These are phyloP conservation scores for Spilogale gracilis DNA, from an alignment of 2,113 vertebrate genomes.

Conservation along the genomic window DNA sequence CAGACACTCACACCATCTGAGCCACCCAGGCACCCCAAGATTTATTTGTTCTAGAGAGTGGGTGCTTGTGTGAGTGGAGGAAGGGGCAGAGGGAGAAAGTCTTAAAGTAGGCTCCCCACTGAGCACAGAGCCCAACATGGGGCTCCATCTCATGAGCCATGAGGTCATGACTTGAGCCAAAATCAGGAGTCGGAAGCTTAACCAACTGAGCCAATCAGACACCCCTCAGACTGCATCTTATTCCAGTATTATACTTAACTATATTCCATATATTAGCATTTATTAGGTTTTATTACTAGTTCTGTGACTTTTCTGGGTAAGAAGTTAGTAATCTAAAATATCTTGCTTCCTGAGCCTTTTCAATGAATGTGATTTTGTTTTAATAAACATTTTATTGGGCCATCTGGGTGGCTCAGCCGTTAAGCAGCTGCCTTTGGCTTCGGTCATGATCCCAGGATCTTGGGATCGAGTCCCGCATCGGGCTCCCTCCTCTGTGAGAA, in stretches of 20 bases:
- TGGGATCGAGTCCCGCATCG: too few relatives aligned
- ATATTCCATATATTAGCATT: constrained; percentile 13
- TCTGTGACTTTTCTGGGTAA: constrained; percentile 25
- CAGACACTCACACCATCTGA: too few relatives aligned
- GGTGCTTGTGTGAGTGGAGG: neutral
- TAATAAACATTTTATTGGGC: neutral
- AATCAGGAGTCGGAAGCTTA: neutral
- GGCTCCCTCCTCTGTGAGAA: too few relatives aligned
- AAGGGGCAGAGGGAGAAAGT: neutral
- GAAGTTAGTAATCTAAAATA: neutral
- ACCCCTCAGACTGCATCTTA: neutral
- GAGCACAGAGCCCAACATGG: accelerated
- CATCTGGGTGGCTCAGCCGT: too few relatives aligned
- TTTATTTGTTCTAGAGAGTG: neutral
- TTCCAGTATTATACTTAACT: constrained; percentile 27
- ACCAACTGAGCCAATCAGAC: neutral
- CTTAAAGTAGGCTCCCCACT: neutral
- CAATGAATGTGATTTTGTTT: neutral
- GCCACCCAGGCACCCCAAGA: too few relatives aligned
- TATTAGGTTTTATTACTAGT: neutral
- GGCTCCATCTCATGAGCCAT: neutral
- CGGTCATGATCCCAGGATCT: too few relatives aligned
- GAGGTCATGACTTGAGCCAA: neutral
- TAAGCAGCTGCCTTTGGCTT: too few relatives aligned
- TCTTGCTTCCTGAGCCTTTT: constrained; percentile 51